Evolutionary conservation across 2,113 vertebrate species (phyloP), one percentile per base, ranked within the genome.

Genomic region (Psilopsiagon aurifrons): DNA sequence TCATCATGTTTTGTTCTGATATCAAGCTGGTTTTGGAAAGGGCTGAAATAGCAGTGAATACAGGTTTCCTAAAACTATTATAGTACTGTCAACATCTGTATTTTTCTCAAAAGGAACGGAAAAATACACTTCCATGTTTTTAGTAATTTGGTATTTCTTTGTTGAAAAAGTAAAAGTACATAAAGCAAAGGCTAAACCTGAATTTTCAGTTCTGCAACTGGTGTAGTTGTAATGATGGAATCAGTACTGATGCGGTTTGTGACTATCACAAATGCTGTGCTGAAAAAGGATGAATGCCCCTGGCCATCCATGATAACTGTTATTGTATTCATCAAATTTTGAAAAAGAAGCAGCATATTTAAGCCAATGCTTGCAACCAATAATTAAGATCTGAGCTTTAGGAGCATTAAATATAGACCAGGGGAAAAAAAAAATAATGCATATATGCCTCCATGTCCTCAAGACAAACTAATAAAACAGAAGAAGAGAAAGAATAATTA

Each of bases 401-500:
- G 25, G 75, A 71, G 49, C 76, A 79, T 83, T 86, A 60, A 89
- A 89, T 83, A 55, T 29, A 88, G 51, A 77, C 18, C 9, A 37
- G 31, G 31, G 5, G 41, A 66, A 37, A 66, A 67, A 86, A 57
- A 62, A 8, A 37, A 37, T 37, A 37, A 0, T 22, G 23, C 81
- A 91, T 59, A 27, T 60, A 39, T 9, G 10, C 41, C 64, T 95
- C 62, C 18, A 27, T 75, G 39, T 83, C 81, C 41, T 71, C 28
- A 43, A 73, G 79, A 82, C 11, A 92, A 95, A 41, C 28, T 35
- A 83, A 57, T 91, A 71, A 93, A 92, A 83, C 66, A 76, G 4
- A 5, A 74, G 44, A 44, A 62, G 87, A 66, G 73, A 73, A 92
- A 16, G 92, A 96, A 96, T 88, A 85, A 94, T 94, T 82, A 81